Evolutionary conservation across 2,888 invertebrate genomes (phyloP).

Genomic region (Pterobdella sp.): DNA sequence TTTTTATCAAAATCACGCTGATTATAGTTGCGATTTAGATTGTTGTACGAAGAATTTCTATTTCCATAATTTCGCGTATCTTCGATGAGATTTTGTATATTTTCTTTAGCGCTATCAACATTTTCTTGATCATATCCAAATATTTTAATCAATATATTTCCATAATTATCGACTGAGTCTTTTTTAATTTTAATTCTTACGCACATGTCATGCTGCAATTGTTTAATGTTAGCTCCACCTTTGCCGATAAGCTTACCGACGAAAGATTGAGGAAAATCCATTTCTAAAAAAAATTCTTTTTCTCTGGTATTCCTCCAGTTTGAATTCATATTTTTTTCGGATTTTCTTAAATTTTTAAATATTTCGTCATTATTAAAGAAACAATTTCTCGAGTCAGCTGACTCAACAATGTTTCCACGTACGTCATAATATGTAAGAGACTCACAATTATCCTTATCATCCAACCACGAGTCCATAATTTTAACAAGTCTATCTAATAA

Average conservation of each 20-base stretch:
- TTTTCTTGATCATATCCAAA: neutral
- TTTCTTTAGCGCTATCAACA: slow-evolving; percentile 1
- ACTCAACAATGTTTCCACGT: too few species aligned
- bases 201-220: slow-evolving; percentile 43
- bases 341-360: too few species aligned
- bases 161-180: slow-evolving; percentile 1
- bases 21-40: neutral
- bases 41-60: neutral
- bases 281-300: too few species aligned
- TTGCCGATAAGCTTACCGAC: slow-evolving; percentile 40
- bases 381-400: too few species aligned
- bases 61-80: neutral
- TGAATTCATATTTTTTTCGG: too few species aligned
- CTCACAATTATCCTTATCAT: too few species aligned
- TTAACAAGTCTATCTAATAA: too few species aligned
- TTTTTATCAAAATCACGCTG: neutral
- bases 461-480: too few species aligned
- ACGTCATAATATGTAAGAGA: too few species aligned
- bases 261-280: neutral
- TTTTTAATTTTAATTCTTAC: slow-evolving; percentile 54
- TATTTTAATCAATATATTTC: neutral
- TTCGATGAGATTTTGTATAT: neutral
- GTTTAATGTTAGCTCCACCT: slow-evolving; percentile 46
- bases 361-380: too few species aligned
- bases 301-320: too few species aligned